These are phyloP conservation scores for Fabriciana adippe DNA, from an alignment of 2,888 invertebrate genomes.

Conservation along the genomic window DNA sequence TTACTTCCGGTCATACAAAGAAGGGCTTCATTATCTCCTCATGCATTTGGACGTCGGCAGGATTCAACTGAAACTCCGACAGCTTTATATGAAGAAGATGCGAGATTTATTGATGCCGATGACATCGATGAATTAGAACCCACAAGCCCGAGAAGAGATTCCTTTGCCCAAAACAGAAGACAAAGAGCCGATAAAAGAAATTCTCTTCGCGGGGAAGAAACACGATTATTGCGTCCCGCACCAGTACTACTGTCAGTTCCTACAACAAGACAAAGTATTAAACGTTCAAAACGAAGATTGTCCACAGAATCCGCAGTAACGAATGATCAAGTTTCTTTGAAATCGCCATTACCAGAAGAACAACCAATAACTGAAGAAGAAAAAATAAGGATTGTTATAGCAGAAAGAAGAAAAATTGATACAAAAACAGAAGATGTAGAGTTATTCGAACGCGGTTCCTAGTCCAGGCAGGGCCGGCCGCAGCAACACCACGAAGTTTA, in stretches of 20 bases:
- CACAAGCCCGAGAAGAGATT: constrained; percentile 72
- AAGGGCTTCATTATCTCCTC: constrained; percentile 80
- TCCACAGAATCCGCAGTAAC: constrained; percentile 63
- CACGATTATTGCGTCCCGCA: constrained; percentile 69
- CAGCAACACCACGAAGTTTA: constrained; percentile 78
- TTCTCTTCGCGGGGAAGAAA: constrained; percentile 73
- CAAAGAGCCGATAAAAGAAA: constrained; percentile 72
- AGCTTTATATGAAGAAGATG: constrained; percentile 78
- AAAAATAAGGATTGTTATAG: constrained; percentile 83
- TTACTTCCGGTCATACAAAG: constrained; percentile 78
- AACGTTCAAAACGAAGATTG: constrained; percentile 56
- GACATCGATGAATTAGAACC: constrained; percentile 78
- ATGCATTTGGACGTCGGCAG: constrained; percentile 76
- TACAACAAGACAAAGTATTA: constrained; percentile 58
- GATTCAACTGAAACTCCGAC: constrained; percentile 71
- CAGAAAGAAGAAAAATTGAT: constrained; percentile 83
- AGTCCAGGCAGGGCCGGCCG: constrained; percentile 81
- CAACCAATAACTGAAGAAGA: constrained; percentile 71
- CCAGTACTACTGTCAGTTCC: constrained; percentile 68
- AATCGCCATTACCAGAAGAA: constrained; percentile 56
- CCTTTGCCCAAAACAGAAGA: constrained; percentile 77
- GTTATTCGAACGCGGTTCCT: constrained; percentile 73
- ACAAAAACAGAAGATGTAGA: constrained; percentile 70
- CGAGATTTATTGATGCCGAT: constrained; percentile 83
- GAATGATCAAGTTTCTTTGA: constrained; percentile 55